These are phyloP conservation scores for Leucoptera coffeella DNA, from an alignment of 2,888 invertebrate genomes.

Conservation along the genomic window DNA sequence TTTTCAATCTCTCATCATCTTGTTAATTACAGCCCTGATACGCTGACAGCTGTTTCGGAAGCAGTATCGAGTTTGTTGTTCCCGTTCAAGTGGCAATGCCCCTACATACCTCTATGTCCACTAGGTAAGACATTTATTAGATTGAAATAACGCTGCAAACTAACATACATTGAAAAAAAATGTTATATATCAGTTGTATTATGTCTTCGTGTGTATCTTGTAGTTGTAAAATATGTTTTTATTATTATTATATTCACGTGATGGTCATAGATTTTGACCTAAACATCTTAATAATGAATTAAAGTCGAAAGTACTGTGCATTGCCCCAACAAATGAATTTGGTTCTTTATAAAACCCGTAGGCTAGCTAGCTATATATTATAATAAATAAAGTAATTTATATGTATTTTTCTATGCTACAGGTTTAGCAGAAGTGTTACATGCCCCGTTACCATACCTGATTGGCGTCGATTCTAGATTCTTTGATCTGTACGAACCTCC, in stretches of 20 bases:
- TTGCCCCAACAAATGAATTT: no score
- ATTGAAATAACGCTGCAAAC: no score
- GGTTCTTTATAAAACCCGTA: no score
- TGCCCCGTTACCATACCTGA: conserved; percentile 94
- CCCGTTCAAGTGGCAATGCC: conserved; percentile 99
- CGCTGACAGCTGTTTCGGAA: conserved; percentile 94
- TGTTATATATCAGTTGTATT: no score
- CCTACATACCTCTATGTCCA: conserved; percentile 98
- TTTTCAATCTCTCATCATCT: conserved; percentile 4
- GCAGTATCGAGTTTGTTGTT: conserved; percentile 92
- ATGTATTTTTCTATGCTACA: conserved; percentile 10
- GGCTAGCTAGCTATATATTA: neutral
- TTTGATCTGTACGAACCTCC: conserved; percentile 97
- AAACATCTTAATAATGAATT: no score
- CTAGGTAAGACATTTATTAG: conserved; percentile 71
- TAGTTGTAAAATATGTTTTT: no score
- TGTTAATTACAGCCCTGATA: conserved; percentile 86
- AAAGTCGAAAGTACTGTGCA: no score
- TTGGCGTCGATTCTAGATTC: conserved; percentile 94
- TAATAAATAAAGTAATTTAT: neutral
- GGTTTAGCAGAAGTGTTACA: conserved; percentile 92
- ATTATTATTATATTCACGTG: no score
- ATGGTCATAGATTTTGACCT: no score
- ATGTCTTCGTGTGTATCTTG: no score
- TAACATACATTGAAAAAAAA: no score